Conservation (phyloP, 92 coral and sea anemone species). For the Anthopleura xanthogrammica region DNA sequence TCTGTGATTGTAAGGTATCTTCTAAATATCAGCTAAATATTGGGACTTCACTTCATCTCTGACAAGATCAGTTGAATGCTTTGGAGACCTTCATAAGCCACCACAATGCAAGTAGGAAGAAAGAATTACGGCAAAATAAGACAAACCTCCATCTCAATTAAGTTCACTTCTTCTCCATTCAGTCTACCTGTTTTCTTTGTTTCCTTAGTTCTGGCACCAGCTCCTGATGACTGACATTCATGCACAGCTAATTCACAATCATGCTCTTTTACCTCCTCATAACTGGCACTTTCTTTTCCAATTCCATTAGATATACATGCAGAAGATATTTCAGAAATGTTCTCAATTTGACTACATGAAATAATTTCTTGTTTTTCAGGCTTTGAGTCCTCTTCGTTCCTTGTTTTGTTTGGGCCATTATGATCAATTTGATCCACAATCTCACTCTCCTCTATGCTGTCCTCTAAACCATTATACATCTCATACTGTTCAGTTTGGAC, state of each 20-base stretch:
- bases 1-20: too few relatives aligned
- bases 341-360: not conserved
- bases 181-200: not conserved
- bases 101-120: not conserved
- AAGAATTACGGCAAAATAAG: not conserved
- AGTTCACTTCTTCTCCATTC: not conserved
- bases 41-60: too few relatives aligned
- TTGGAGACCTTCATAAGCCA: too few relatives aligned
- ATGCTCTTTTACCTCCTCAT: not conserved
- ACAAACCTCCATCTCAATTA: conserved; percentile 1
- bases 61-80: too few relatives aligned
- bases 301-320: not conserved
- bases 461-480: conserved; percentile 10
- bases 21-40: too few relatives aligned
- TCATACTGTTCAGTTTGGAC: not conserved
- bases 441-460: conserved; percentile 26
- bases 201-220: not conserved
- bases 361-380: not conserved
- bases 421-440: not conserved
- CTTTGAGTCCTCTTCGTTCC: not conserved
- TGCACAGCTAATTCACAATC: not conserved
- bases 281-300: not conserved
- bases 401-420: not conserved
- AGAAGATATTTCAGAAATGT: not conserved
- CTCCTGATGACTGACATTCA: not conserved